phyloP scores from a whole-genome alignment of 2,888 invertebrate species.

The Eledona agricola region DNA sequence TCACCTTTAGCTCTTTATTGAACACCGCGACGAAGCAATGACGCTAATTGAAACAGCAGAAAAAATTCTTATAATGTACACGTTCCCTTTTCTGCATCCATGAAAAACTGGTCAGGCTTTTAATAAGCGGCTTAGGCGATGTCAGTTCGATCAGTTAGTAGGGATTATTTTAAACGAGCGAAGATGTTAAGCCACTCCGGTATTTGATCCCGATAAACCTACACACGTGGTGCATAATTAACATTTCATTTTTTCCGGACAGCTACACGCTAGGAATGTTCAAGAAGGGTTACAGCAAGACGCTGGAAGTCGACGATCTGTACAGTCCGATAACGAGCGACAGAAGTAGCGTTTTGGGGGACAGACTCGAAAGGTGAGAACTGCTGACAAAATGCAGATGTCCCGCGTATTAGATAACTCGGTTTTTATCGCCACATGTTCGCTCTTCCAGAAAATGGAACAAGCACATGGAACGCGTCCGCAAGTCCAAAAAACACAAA shows the following conservation, averaged over 20 bases:
- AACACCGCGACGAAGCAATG: no score
- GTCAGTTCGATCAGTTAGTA: no score
- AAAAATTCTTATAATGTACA: no score
- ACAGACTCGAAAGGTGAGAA: slow-evolving; percentile 71
- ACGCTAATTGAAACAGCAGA: no score
- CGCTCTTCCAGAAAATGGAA: slow-evolving; percentile 70
- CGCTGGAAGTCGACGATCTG: slow-evolving; percentile 77
- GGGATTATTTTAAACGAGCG: no score
- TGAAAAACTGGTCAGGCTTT: no score
- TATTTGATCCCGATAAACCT: neutral
- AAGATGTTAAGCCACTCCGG: neutral
- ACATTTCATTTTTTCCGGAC: slow-evolving; percentile 49
- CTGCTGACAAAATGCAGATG: slow-evolving; percentile 20
- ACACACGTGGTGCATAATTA: neutral
- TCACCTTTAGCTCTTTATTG: no score
- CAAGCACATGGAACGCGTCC: slow-evolving; percentile 69
- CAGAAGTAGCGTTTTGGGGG: slow-evolving; percentile 73
- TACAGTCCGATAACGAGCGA: slow-evolving; percentile 75
- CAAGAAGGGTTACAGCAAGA: slow-evolving; percentile 76
- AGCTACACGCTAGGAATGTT: slow-evolving; percentile 84
- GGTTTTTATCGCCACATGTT: slow-evolving; percentile 3
- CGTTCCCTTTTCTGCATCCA: no score
- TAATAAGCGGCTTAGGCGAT: no score
- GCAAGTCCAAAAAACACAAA: slow-evolving; percentile 66
- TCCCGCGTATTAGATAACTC: neutral